Percentiles rank a stretch among this genome's conserved stretches.
These are phyloP conservation scores for Carettochelys insculpta DNA, from an alignment of 2,113 vertebrate species.

Conservation along the genomic window DNA sequence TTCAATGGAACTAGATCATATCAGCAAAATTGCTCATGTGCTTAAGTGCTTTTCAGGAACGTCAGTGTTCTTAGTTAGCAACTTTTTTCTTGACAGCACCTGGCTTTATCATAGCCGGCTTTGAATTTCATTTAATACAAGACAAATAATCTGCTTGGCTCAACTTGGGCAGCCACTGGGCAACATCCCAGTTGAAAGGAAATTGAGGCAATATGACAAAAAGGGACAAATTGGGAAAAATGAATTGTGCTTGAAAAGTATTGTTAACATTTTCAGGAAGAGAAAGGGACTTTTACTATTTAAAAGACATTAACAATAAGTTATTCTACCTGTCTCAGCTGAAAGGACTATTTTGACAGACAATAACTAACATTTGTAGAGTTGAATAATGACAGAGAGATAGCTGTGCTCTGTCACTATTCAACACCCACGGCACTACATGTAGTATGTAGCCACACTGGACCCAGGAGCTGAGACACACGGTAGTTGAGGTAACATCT, in stretches of 20 bases:
- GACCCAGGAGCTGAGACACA: neutral
- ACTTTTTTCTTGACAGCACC: neutral
- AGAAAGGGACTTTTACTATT: neutral
- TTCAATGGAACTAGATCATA: neutral
- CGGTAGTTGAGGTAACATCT: neutral
- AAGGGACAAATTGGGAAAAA: neutral
- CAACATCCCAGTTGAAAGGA: neutral
- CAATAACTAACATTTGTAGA: neutral
- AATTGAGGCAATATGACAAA: neutral
- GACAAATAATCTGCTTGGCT: neutral
- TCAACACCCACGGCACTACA: too few relatives aligned
- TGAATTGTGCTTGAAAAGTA: neutral
- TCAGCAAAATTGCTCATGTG: neutral
- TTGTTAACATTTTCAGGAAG: neutral
- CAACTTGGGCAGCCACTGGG: neutral
- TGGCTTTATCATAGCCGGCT: neutral
- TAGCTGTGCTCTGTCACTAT: too few relatives aligned
- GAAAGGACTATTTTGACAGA: neutral
- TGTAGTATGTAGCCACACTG: neutral
- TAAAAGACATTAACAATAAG: fast-evolving
- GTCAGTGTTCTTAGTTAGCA: neutral
- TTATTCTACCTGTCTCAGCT: neutral
- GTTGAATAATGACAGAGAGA: too few relatives aligned
- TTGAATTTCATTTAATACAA: neutral
- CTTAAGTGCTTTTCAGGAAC: neutral